Conservation (phyloP, 2,888 invertebrate species). For the Sarcophaga subvicina region DNA sequence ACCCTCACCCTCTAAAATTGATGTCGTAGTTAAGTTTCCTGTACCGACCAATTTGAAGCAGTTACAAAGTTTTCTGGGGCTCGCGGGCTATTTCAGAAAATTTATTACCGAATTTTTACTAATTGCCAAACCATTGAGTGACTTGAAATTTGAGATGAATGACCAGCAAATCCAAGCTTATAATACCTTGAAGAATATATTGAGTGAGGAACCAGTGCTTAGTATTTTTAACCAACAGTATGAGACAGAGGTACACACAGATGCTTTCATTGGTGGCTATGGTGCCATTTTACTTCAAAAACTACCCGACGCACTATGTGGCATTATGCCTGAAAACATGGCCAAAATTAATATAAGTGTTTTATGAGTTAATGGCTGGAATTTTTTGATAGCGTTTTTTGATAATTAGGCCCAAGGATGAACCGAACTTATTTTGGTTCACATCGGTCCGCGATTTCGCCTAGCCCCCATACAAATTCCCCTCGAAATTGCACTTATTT, state of each 20-base stretch:
- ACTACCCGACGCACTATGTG: no score
- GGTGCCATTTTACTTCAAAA: no score
- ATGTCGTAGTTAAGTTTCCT: constrained; percentile 44
- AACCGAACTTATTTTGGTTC: no score
- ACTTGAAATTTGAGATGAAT: constrained; percentile 64
- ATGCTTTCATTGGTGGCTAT: background rate
- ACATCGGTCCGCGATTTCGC: no score
- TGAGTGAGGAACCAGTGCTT: constrained; percentile 34
- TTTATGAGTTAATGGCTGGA: no score
- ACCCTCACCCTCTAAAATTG: constrained; percentile 40
- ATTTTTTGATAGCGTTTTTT: no score
- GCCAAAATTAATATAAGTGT: no score
- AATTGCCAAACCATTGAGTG: constrained; percentile 38
- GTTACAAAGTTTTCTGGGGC: constrained; percentile 57
- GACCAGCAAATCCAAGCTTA: constrained; percentile 67
- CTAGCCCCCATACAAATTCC: no score
- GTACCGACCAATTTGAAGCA: constrained; percentile 39
- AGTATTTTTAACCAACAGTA: constrained; percentile 39
- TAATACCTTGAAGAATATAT: constrained; percentile 42
- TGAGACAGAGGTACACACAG: constrained; percentile 51
- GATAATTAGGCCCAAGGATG: no score
- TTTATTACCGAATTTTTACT: background rate
- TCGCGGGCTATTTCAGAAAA: no score
- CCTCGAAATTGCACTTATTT: no score
- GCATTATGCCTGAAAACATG: no score